Percentiles rank a stretch among this genome's conserved stretches.
These are phyloP conservation scores for Salmo trutta DNA, from an alignment of 2,797 vertebrate species.

Conservation along the genomic window DNA sequence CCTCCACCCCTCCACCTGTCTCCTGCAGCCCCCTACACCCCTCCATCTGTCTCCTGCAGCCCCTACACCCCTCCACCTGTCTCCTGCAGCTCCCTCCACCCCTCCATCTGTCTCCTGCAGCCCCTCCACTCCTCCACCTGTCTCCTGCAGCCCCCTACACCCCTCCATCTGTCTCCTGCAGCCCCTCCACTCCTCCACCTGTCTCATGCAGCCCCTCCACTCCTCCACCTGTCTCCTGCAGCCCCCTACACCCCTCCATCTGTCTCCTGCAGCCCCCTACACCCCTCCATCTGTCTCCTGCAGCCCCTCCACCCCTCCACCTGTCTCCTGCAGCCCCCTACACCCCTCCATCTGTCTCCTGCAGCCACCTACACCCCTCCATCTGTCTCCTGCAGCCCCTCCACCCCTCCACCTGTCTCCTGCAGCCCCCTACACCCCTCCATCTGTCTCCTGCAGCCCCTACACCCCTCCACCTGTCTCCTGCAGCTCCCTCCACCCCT, in stretches of 20 bases:
- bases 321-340: slow-evolving; percentile 39
- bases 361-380: not conserved
- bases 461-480: slow-evolving; percentile 13
- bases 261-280: slow-evolving; percentile 24
- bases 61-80: slow-evolving; percentile 25
- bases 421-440: slow-evolving; percentile 15
- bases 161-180: slow-evolving; percentile 3
- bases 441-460: slow-evolving; percentile 17
- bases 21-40: slow-evolving; percentile 3
- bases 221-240: slow-evolving; percentile 4
- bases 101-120: not conserved
- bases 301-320: slow-evolving; percentile 16
- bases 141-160: slow-evolving; percentile 10
- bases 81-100: slow-evolving; percentile 39
- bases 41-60: not conserved
- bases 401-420: not conserved
- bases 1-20: slow-evolving; percentile 38
- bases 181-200: slow-evolving; percentile 44
- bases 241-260: slow-evolving; percentile 42
- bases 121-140: slow-evolving; percentile 4
- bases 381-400: slow-evolving; percentile 12
- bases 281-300: slow-evolving; percentile 17
- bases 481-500: slow-evolving; percentile 4
- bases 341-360: slow-evolving; percentile 1
- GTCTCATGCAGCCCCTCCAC: not conserved